Conservation (phyloP, 2,797 vertebrate species). For the Cyprinella venusta region DNA sequence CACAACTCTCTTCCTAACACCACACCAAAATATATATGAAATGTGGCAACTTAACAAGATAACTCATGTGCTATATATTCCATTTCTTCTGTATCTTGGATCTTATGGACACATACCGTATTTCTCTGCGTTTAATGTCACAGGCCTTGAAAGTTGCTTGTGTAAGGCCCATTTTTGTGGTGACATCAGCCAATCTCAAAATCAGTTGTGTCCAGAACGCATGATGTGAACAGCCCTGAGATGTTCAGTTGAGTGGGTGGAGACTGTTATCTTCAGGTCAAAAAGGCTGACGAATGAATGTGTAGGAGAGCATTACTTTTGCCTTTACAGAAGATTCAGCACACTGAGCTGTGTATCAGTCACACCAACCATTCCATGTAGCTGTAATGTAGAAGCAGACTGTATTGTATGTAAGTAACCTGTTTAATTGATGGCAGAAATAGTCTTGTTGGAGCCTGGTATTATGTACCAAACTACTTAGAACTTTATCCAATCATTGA, state of each 20-base stretch:
- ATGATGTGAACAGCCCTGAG: neutral
- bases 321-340: neutral
- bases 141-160: neutral
- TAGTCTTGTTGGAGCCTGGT: too few relatives aligned
- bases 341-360: neutral
- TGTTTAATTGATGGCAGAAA: too few relatives aligned
- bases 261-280: neutral
- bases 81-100: neutral
- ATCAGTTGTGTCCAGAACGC: neutral
- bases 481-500: too few relatives aligned
- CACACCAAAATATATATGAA: neutral
- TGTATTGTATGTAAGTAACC: too few relatives aligned
- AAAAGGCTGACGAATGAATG: constrained; percentile 1
- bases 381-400: too few relatives aligned
- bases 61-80: neutral
- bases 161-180: neutral
- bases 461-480: too few relatives aligned
- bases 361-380: too few relatives aligned
- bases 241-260: constrained; percentile 5
- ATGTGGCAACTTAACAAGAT: neutral
- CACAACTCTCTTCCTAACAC: neutral
- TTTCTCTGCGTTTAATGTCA: neutral
- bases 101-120: neutral
- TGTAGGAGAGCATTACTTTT: constrained; percentile 13
- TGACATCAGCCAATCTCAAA: neutral